phyloP scores from a whole-genome alignment of 2,113 vertebrate genomes.

The Damaliscus lunatus region DNA sequence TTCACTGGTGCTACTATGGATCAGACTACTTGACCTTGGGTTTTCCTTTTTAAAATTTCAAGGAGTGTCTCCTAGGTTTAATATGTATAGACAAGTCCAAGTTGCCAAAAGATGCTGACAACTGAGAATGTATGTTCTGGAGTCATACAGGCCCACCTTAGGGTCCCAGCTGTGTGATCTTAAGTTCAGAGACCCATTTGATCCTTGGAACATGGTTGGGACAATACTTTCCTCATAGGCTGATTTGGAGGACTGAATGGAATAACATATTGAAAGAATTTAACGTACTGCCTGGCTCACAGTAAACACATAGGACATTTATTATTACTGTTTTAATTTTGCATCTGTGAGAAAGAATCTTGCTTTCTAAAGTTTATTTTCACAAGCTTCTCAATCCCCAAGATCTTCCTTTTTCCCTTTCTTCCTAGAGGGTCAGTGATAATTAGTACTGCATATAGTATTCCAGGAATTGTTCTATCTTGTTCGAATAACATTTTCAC shows the following conservation, averaged over 20 bases:
- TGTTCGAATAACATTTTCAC: background rate
- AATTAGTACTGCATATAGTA: background rate
- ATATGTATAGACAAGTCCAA: background rate
- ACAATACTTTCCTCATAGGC: background rate
- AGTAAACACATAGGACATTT: background rate
- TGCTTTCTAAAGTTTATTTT: slow-evolving; percentile 26
- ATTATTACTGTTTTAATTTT: slow-evolving; percentile 35
- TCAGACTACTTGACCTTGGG: background rate
- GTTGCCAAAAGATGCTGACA: background rate
- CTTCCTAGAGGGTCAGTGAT: background rate
- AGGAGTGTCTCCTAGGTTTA: background rate
- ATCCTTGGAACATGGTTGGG: background rate
- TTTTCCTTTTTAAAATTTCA: background rate
- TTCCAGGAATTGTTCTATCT: background rate
- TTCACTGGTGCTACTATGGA: background rate
- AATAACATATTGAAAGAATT: background rate
- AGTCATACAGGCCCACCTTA: background rate
- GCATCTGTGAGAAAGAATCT: background rate
- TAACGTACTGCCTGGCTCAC: background rate
- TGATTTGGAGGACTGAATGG: background rate
- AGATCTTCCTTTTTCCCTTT: background rate
- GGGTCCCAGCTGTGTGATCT: background rate
- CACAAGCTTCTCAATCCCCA: background rate
- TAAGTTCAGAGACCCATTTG: background rate
- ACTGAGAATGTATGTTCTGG: background rate